Percentiles rank a stretch among this genome's conserved stretches.
phyloP scores from a whole-genome alignment of 2,888 invertebrate species.

The Ametastegia equiseti region DNA sequence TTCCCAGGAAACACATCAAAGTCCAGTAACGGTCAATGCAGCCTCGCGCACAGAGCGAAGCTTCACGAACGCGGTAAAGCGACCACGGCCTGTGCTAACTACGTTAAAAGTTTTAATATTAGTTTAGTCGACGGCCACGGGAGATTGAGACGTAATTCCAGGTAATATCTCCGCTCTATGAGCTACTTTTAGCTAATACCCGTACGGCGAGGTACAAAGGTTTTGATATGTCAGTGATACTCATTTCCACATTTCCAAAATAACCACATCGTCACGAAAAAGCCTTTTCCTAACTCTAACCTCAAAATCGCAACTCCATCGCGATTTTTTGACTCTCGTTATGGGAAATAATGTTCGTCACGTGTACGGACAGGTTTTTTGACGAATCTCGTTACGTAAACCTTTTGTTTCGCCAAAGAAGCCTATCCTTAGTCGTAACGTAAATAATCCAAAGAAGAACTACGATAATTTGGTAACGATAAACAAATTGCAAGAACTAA shows the following conservation, averaged over 20 bases:
- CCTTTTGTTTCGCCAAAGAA: too few species aligned
- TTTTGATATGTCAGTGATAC: conserved; percentile 55
- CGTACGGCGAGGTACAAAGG: conserved; percentile 74
- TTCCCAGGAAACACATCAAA: conserved; percentile 74
- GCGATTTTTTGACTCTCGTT: too few species aligned
- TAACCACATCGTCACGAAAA: not conserved
- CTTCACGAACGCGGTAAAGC: conserved; percentile 73
- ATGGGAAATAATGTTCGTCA: too few species aligned
- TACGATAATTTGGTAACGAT: too few species aligned
- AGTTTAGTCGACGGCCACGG: conserved; percentile 76
- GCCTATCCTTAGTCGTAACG: too few species aligned
- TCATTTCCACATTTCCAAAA: not conserved
- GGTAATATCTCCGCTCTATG: conserved; percentile 75
- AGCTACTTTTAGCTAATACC: conserved; percentile 74
- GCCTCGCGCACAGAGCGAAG: conserved; percentile 63
- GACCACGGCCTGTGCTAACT: conserved; percentile 74
- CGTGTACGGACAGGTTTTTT: too few species aligned
- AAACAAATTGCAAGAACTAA: too few species aligned
- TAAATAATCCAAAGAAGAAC: too few species aligned
- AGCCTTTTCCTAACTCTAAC: too few species aligned
- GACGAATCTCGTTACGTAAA: too few species aligned
- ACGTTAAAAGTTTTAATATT: conserved; percentile 77
- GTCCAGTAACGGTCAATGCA: conserved; percentile 73
- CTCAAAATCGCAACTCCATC: not conserved
- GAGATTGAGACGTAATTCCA: conserved; percentile 76